phyloP scores from a whole-genome alignment of 2,113 vertebrate genomes.

The Malurus alboscapulatus region DNA sequence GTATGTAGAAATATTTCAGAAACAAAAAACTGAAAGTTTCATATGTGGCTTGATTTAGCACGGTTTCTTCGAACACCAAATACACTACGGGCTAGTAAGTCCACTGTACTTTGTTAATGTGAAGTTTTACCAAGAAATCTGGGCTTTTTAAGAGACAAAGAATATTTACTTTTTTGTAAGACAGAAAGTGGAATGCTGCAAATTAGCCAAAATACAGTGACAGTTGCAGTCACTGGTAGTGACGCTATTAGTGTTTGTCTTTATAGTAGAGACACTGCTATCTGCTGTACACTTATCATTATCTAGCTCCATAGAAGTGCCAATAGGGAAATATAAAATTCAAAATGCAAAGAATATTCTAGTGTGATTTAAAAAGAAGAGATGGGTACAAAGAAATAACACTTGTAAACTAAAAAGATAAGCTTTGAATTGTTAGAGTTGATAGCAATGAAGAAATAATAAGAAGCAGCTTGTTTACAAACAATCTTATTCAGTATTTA shows the following conservation, averaged over 20 bases:
- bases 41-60: background rate
- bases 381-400: background rate
- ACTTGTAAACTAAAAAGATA: background rate
- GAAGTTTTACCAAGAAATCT: background rate
- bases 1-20: background rate
- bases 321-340: background rate
- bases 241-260: background rate
- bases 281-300: background rate
- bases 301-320: background rate
- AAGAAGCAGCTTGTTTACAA: constrained; percentile 16
- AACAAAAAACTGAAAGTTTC: background rate
- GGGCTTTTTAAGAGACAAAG: background rate
- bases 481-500: constrained; percentile 11
- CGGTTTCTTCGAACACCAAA: background rate
- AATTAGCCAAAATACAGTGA: background rate
- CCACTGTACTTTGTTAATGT: background rate
- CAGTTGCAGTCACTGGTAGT: rapidly evolving
- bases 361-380: background rate
- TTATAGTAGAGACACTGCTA: background rate
- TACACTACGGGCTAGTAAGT: background rate
- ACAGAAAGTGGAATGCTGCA: background rate
- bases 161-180: background rate
- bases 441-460: background rate
- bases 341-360: background rate
- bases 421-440: background rate